Base-by-base conservation (phyloP, 2,113 vertebrate genomes). In the Passer domesticus region DNA sequence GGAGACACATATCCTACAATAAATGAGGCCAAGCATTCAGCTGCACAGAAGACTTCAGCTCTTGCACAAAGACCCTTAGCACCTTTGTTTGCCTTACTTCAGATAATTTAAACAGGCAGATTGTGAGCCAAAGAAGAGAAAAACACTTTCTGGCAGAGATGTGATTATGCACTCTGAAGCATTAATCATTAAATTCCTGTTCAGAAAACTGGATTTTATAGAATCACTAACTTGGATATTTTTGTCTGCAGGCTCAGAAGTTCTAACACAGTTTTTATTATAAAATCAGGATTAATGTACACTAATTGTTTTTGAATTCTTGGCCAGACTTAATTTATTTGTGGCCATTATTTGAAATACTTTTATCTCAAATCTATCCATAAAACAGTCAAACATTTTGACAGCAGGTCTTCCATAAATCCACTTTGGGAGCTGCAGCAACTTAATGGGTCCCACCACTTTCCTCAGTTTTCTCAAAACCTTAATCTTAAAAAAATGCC, bases 51-150 rank as follows among this genome's bases (percentile, higher is more conserved):
- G 8, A 60, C 63, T 92, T 64, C 35, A 67, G 91, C 79, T 64
- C 72, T 50, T 33, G 87, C 31, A 95, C 73, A 89, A 91, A 97
- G 87, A 94, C 47, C 67, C 50, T 78, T 41, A 94, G 91, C 94
- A 95, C 92, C 72, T 94, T 93, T 92, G 81, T 94, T 93, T 91
- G 62, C 89, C 92, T 95, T 95, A 84, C 72, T 96, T 95, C 60
- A 68, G 85, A 62, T 89, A 44, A 82, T 35, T 94, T 92, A n/a
- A 95, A 72, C 39, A 90, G 60, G 39, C 75, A 94, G 70, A 58
- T 30, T 70, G 68, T 43, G 87, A 96, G 88, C 60, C 72, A 92
- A 77, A 82, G 46, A 84, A 43, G 56, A 85, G 59, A 89, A 92
- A 96, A 76, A 55, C 70, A 92, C 39, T 77, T 93, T 95, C 73